Base-by-base conservation (phyloP, 2,113 vertebrate species). In the Ceyx cyanopectus region DNA sequence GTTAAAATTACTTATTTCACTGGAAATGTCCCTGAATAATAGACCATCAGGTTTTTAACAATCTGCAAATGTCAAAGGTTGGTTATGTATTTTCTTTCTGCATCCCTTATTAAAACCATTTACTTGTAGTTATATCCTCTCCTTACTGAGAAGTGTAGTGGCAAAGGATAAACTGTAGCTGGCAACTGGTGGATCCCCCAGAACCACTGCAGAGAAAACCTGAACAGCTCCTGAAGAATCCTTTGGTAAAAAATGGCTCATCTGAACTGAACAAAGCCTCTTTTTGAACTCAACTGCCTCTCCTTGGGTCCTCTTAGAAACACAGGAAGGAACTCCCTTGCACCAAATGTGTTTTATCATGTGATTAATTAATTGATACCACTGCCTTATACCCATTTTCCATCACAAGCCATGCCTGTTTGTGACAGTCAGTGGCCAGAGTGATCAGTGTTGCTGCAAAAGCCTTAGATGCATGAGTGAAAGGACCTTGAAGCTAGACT, bases 381-480 rank as follows among this genome's bases (percentile, higher is more conserved):
- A 6, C 24, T 24, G 30, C 15, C 8, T 74, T 3, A 34, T 41
- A 29, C 23, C 22, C 62, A 48, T 58, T 69, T 77, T 70, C 17
- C 27, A 32, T 61, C 21, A 14, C 46, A 60, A 86, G 18, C 32
- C 21, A 26, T 7, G 7, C 26, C 10, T 46, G 1, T 30, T 32
- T 26, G 29, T 53, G 34, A 16, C 26, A 0, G 12, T 61, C 32
- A 30, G 17, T 45, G 62, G n/a, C n/a, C 41, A 54, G 32, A 80
- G 73, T 12, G 4, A 19, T 12, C 73, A 41, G 19, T 0, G 0
- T 10, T 72, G n/a, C 26, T 26, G 32, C 7, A 4, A 41, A 74
- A 9, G 43, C 37, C 37, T 37, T 27, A 62, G 54, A 53, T 8
- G 24, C 14, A 11, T 5, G 34, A 45, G 40, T 54, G 37, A 51